Base-by-base conservation (phyloP, 2,113 vertebrate genomes). In the Bubo bubo region DNA sequence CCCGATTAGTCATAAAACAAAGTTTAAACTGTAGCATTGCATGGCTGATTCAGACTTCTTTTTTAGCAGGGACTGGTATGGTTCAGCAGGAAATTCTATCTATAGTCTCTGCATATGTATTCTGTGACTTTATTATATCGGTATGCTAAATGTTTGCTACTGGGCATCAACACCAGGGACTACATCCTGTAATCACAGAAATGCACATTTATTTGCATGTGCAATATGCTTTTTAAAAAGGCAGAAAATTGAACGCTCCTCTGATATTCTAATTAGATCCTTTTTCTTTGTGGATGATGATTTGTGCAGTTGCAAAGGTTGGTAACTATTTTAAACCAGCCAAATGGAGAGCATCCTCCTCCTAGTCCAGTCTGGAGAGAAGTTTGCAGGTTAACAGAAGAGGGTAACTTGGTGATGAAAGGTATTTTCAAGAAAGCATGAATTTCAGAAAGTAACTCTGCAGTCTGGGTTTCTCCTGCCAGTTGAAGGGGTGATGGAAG, bases 31-130 rank as follows among this genome's bases (percentile, higher is more conserved):
- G 72, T 56, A 66, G 37, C n/a, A 1, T 28, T 73, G 14, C 39
- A 10, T 1, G 12, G 79, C 75, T 74, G 72, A 35, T 32, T 89
- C n/a, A 12, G 52, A 21, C 4, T 16, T 34, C 21, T 76, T 79
- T 56, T 64, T 53, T 27, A 47, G 14, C 2, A 0, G 1, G 19
- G 88, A 10, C 39, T n/a, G 20, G 3, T 9, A 2, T 34, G 66
- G 84, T 74, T 37, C 32, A 37, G 45, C 15, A 34, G 45, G 16
- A 14, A 66, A 53, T 58, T 73, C 30, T 15, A 0, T n/a, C 49
- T 73, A 4, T 64, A 8, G 23, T 56, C 62, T 77, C 52, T 50
- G 16, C 11, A 1, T 41, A 14, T 39, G 49, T 17, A 4, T 76
- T 34, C 27, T 26, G 10, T 27, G 52, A 41, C 72, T 75, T 76